Conservation (phyloP, 2,113 vertebrate species). For the Phoxinus phoxinus region DNA sequence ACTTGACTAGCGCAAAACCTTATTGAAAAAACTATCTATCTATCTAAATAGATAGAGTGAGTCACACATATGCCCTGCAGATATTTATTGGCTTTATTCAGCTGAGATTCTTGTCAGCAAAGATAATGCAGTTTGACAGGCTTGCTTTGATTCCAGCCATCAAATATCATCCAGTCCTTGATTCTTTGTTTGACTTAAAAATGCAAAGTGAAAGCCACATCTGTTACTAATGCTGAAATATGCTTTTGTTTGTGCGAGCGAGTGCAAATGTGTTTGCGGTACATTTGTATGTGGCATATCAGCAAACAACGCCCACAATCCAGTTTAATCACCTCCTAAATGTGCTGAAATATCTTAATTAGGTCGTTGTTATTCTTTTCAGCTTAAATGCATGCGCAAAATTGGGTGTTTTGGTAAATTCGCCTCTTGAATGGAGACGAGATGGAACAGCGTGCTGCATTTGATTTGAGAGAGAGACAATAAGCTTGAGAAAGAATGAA, state of each 20-base stretch:
- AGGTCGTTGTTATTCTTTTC: neutral
- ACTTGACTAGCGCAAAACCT: constrained; percentile 57
- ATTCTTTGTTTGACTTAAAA: constrained; percentile 53
- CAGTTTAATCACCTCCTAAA: neutral
- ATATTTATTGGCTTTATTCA: constrained; percentile 55
- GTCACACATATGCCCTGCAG: constrained; percentile 51
- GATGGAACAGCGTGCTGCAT: neutral
- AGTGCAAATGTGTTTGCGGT: constrained; percentile 6
- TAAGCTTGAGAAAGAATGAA: neutral
- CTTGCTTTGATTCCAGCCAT: constrained; percentile 57
- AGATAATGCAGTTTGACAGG: constrained; percentile 67
- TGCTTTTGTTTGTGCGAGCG: neutral
- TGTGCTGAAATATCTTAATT: constrained; percentile 15
- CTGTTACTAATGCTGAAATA: constrained; percentile 61
- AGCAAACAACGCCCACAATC: constrained; percentile 7
- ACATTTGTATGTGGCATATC: neutral
- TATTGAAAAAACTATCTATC: constrained; percentile 58
- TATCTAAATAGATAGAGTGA: constrained; percentile 53
- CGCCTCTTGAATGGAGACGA: neutral
- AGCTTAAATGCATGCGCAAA: neutral
- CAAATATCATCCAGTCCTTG: constrained; percentile 50
- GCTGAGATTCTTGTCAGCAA: constrained; percentile 56
- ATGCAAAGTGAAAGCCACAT: constrained; percentile 52
- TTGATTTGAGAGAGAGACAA: neutral
- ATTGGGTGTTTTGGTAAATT: neutral